Evolutionary conservation across 2,113 vertebrate genomes (phyloP).

Genomic region (Gallinago media): DNA sequence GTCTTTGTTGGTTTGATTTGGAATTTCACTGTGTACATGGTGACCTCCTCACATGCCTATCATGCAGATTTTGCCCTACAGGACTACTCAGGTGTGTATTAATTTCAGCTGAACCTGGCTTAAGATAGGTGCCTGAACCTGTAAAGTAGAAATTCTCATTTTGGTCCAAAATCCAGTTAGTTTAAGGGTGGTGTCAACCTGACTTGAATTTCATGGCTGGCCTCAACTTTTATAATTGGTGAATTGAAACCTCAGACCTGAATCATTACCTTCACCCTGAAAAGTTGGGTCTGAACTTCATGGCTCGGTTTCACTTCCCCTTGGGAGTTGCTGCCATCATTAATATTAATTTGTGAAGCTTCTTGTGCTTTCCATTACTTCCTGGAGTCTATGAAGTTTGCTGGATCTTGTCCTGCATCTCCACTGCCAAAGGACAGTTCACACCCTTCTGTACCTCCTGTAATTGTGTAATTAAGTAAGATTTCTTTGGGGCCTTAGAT

Average conservation of each 20-base stretch:
- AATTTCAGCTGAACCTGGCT: background rate
- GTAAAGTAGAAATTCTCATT: background rate
- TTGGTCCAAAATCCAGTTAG: background rate
- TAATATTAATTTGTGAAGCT: slow-evolving; percentile 55
- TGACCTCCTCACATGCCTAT: background rate
- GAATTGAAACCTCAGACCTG: slow-evolving; percentile 34
- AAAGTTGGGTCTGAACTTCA: slow-evolving; percentile 16
- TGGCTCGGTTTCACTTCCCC: slow-evolving; percentile 42
- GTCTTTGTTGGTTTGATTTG: background rate
- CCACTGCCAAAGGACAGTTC: slow-evolving; percentile 62
- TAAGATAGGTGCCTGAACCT: background rate
- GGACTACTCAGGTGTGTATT: background rate
- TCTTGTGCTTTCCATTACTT: slow-evolving; percentile 50
- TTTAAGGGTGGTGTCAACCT: background rate
- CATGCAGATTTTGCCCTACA: background rate
- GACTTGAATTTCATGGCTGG: slow-evolving; percentile 8
- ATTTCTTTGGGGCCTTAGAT: slow-evolving; percentile 58
- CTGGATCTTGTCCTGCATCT: slow-evolving; percentile 64
- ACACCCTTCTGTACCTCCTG: slow-evolving; percentile 51
- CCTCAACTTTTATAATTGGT: background rate
- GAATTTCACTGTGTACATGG: background rate
- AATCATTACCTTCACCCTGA: slow-evolving; percentile 11
- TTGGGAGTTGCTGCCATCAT: slow-evolving; percentile 19
- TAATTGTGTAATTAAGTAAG: slow-evolving; percentile 62
- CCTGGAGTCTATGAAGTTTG: slow-evolving; percentile 60